Conservation (phyloP, 2,888 invertebrate species). For the Plusia festucae region DNA sequence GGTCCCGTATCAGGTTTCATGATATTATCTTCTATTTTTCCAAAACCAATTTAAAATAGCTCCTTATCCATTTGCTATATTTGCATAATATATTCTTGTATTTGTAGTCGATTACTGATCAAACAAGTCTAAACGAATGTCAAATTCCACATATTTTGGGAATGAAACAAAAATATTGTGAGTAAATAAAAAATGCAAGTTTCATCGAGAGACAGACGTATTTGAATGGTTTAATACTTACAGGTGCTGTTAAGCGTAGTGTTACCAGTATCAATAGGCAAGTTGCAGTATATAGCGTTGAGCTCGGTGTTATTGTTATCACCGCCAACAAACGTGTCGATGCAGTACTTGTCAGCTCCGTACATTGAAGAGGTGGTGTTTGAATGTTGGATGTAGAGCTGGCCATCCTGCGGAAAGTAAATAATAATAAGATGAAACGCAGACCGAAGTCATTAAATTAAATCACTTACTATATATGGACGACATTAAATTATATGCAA, state of each 20-base stretch:
- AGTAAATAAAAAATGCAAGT: too few relatives aligned
- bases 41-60: neutral
- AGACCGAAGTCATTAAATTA: too few relatives aligned
- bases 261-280: constrained; percentile 44
- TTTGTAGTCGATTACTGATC: neutral
- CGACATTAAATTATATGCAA: too few relatives aligned
- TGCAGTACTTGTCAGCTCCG: constrained; percentile 77
- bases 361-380: constrained; percentile 65
- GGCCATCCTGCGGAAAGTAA: constrained; percentile 72
- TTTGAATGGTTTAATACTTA: constrained; percentile 63
- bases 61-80: neutral
- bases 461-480: too few relatives aligned
- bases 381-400: constrained; percentile 70
- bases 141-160: too few relatives aligned
- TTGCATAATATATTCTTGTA: neutral
- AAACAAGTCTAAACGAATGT: neutral
- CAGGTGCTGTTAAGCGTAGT: constrained; percentile 72
- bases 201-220: too few relatives aligned
- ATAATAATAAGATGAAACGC: too few relatives aligned
- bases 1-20: neutral
- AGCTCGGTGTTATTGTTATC: constrained; percentile 59
- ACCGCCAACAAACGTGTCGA: constrained; percentile 78
- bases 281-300: constrained; percentile 79
- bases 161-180: too few relatives aligned
- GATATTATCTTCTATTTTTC: neutral